Base-by-base conservation (phyloP, 1,140 invertebrate species). In the Tetragonula clypearis region DNA sequence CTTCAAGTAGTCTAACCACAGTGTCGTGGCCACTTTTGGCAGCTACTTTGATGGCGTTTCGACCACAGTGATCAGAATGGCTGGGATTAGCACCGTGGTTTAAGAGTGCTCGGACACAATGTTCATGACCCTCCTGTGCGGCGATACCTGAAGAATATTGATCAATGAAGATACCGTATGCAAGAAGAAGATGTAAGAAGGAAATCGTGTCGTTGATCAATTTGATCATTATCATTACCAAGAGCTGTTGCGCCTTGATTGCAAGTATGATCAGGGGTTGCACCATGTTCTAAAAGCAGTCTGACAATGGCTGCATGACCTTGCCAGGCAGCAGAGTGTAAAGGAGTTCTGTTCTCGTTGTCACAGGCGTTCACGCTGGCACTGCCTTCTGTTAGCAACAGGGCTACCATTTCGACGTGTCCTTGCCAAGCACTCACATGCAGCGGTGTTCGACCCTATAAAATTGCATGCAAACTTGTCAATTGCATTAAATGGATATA, bases 361-460 rank as follows among this genome's bases (percentile, higher is more conserved):
- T 99, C 99, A 78, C 97, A 97, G 1, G 98, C 98, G 93, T 99
- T 98, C 1, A 99, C 97, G 92, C 97, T 96, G 4, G 98, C 98
- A 72, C 96, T 95, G 62, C 97, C 97, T 93, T 96, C 95, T 86
- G 97, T 96, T 58, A 99, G 95, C 35, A 99, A 95, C 35, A 98
- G 94, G 83, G 97, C 97, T 0, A 99, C 98, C 97, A 99, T 98
- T 79, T 98, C 98, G 1, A 95, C 94, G 92, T 98, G 98, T 17
- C 98, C 98, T 93, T 99, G 98, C 98, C 98, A 99, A 53, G 98
- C 97, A 35, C 98, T 98, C 1, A 99, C 98, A 94, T 99, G 98
- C 58, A 99, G 95, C 1, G 98, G 97, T 8, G 98, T 99, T 78
- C 98, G 96, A 60, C 98, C 98, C 96, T 97, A 87, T 72, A 90